Evolutionary conservation across 2,797 vertebrate genomes (phyloP).

Genomic region (Tolypeutes matacus): DNA sequence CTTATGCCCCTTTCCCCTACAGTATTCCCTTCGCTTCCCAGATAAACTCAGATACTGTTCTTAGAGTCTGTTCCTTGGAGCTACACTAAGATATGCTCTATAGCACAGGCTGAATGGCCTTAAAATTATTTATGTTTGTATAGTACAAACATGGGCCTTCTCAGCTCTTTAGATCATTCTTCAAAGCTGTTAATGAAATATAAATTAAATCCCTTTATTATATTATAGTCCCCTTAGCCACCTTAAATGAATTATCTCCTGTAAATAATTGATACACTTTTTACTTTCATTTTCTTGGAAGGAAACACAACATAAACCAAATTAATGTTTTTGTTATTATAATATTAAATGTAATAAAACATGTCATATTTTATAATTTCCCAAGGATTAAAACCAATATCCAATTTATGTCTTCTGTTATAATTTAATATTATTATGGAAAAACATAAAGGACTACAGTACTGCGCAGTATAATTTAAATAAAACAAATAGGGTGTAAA

Average conservation of each 20-base stretch:
- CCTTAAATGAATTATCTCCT: slow-evolving; percentile 24
- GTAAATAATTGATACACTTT: slow-evolving; percentile 11
- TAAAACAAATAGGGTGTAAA: slow-evolving; percentile 18
- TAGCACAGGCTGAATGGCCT: neutral
- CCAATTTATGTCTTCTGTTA: slow-evolving; percentile 28
- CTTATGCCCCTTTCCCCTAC: neutral
- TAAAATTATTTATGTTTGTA: neutral
- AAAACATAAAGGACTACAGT: neutral
- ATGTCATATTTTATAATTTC: slow-evolving; percentile 24
- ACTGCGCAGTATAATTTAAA: slow-evolving; percentile 34
- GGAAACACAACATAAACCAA: slow-evolving; percentile 31
- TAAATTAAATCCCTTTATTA: slow-evolving; percentile 36
- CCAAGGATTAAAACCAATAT: neutral
- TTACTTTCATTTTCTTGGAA: slow-evolving; percentile 65
- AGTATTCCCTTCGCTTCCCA: neutral
- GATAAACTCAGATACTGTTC: neutral
- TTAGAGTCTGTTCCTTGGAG: neutral
- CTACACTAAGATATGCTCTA: neutral
- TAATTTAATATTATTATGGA: slow-evolving; percentile 26
- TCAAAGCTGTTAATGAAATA: slow-evolving; percentile 27
- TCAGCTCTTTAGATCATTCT: neutral
- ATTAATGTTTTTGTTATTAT: slow-evolving; percentile 37
- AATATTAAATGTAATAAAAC: slow-evolving; percentile 50
- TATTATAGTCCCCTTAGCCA: neutral
- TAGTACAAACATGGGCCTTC: neutral